Evolutionary conservation across 2,888 invertebrate genomes (phyloP), one percentile per base, ranked within the genome.

Genomic region (Nemoura dubitans): DNA sequence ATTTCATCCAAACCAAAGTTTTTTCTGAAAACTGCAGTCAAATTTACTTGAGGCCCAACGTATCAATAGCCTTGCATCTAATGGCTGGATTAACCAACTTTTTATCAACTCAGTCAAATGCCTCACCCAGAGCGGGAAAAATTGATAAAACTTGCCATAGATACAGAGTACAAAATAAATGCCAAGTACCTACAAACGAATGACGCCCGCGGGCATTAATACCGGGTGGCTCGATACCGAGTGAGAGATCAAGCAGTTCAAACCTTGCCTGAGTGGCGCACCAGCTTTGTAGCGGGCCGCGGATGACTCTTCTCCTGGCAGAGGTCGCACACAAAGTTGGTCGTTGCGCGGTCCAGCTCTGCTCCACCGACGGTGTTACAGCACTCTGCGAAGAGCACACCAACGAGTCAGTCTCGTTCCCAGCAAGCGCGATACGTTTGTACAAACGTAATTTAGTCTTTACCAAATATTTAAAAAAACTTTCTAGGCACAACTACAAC

Each of bases 241-340:
- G 36, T 36, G 36, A 10, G 36, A 36, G 36, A 10, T 36, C n/a
- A n/a, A n/a, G n/a, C n/a, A n/a, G 59, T 21, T 59, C 59, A 59
- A 59, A 59, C 59, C 59, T 59, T 59, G 59, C 59, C 59, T 1
- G 59, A 7, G 16, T 16, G 59, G 3, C 59, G 59, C 10, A 83
- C 81, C 59, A 86, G 25, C 43, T 86, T 87, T 6, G 86, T 82
- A n/a, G 86, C 84, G 21, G 88, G 85, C 26, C 88, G 80, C 28
- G 87, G 76, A 25, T 87, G 88, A 26, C 88, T 87, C 84, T 88
- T 88, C 81, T 89, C 88, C 81, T 89, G 89, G 82, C 89, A 89
- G 77, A 87, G 83, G 43, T 89, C 89, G 85, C 89, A 89, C 28
- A 89, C 28, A 86, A 88, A 89, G 82, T 87, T 88, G 29, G 85